These are phyloP conservation scores for Lasioglossum vierecki DNA, from an alignment of 2,888 invertebrate genomes.

Conservation along the genomic window DNA sequence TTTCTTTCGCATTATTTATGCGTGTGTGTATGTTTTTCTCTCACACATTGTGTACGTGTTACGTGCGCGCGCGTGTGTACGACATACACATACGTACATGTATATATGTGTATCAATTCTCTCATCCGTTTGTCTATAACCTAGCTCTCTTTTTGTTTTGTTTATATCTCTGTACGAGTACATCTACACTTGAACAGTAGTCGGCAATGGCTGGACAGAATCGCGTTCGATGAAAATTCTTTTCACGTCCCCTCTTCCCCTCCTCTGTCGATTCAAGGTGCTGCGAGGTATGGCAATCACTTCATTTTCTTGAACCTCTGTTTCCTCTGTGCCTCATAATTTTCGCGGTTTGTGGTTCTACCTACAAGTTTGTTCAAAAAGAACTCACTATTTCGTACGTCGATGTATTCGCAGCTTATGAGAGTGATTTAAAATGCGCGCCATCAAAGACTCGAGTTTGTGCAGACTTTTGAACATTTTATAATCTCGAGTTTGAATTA, in stretches of 20 bases:
- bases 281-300: background rate
- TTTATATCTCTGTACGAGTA: conserved; percentile 63
- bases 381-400: background rate
- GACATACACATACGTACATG: conserved; percentile 41
- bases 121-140: conserved; percentile 47
- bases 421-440: background rate
- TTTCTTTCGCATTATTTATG: conserved; percentile 52
- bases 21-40: conserved; percentile 38
- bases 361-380: background rate
- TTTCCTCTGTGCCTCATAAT: conserved; percentile 3
- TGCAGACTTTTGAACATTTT: conserved; percentile 34
- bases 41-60: conserved; percentile 21
- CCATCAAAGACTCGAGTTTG: background rate
- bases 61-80: conserved; percentile 41
- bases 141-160: conserved; percentile 43
- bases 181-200: conserved; percentile 80
- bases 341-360: background rate
- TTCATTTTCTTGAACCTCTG: background rate
- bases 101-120: conserved; percentile 55
- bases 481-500: conserved; percentile 37
- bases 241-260: conserved; percentile 23
- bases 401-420: background rate
- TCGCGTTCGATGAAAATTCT: conserved; percentile 66
- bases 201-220: conserved; percentile 81
- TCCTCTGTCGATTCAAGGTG: background rate